phyloP scores from a whole-genome alignment of 2,113 vertebrate species.

The Cervus canadensis region DNA sequence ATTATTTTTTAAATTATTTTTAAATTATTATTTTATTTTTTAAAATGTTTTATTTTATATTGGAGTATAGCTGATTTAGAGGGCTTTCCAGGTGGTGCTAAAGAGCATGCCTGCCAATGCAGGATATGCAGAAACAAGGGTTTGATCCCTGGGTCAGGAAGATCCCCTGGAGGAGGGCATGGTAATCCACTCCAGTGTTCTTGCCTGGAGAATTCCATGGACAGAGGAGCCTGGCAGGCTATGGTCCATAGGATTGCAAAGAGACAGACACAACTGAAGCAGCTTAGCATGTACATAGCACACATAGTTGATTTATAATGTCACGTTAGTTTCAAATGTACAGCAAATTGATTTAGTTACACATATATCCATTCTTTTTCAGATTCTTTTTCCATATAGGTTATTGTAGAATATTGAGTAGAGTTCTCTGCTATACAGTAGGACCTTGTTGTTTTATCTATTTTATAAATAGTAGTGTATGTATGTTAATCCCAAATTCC shows the following conservation, averaged over 20 bases:
- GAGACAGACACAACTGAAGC: background rate
- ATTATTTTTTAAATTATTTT: background rate
- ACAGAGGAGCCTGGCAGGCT: background rate
- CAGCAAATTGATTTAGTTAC: background rate
- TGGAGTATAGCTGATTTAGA: background rate
- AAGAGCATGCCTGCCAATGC: background rate
- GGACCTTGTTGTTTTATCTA: background rate
- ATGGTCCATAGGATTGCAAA: background rate
- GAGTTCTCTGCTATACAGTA: background rate
- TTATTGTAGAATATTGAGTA: background rate
- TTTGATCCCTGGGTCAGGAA: background rate
- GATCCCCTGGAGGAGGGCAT: background rate
- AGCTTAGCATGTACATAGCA: background rate
- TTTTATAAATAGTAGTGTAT: background rate
- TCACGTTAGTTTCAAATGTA: background rate
- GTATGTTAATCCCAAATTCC: background rate
- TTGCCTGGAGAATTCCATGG: background rate
- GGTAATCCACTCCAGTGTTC: background rate
- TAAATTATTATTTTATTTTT: background rate
- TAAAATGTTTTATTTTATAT: background rate
- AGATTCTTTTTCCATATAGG: background rate
- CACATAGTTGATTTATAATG: background rate
- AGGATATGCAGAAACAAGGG: background rate
- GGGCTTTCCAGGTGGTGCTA: background rate
- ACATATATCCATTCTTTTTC: background rate